Percentiles rank a stretch among this genome's conserved stretches.
Conservation (phyloP, 2,113 vertebrate genomes). For the Baryphthengus martii region DNA sequence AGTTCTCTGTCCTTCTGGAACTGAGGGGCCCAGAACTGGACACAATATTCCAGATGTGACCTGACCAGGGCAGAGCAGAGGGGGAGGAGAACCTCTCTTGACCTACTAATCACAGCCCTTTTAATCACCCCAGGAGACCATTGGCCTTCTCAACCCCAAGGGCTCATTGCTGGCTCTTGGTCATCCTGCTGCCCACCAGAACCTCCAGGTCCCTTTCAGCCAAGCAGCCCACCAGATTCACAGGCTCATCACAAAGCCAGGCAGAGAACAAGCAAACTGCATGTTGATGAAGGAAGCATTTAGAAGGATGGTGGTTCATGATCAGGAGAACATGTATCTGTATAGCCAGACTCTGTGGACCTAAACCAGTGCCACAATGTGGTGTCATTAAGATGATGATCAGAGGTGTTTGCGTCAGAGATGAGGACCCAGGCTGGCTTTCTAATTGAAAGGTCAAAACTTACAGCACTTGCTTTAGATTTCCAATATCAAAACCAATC, state of each 20-base stretch:
- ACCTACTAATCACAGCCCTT: too few species aligned
- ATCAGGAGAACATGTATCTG: not conserved
- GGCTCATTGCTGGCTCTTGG: too few species aligned
- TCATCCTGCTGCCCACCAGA: too few species aligned
- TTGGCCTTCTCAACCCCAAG: too few species aligned
- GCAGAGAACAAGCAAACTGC: not conserved
- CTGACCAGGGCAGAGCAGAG: too few species aligned
- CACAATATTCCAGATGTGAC: too few species aligned
- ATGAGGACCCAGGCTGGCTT: not conserved
- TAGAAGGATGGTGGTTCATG: not conserved
- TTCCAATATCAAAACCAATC: not conserved
- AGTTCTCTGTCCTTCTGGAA: too few species aligned
- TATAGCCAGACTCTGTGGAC: rapidly evolving
- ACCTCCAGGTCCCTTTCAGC: too few species aligned
- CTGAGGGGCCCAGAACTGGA: too few species aligned
- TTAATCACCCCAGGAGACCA: too few species aligned
- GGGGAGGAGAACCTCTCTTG: too few species aligned
- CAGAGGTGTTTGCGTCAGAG: not conserved
- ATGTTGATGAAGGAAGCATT: not conserved
- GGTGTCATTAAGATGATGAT: rapidly evolving
- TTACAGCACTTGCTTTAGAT: not conserved
- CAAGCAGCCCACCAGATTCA: not conserved
- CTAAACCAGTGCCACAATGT: not conserved
- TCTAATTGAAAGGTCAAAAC: not conserved
- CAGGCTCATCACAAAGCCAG: not conserved